Percentiles rank a stretch among this genome's conserved stretches.
Conservation (phyloP, 2,113 vertebrate genomes). For the Chitala chitala region DNA sequence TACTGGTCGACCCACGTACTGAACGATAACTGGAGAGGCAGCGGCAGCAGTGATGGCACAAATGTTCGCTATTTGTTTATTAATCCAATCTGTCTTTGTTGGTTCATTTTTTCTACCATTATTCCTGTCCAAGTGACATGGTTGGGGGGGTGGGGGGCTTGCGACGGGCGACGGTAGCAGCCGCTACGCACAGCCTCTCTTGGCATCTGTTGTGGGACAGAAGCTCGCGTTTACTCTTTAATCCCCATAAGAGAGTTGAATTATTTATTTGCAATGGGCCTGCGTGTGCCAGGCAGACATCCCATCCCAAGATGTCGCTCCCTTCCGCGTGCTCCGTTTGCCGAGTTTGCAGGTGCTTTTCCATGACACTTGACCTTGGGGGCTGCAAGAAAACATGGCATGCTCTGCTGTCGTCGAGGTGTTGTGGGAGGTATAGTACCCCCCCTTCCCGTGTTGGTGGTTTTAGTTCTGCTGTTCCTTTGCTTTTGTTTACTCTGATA, state of each 20-base stretch:
- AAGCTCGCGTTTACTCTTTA: constrained; percentile 38
- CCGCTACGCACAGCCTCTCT: constrained; percentile 11
- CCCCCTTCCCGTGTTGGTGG: too few relatives aligned
- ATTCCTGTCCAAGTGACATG: neutral
- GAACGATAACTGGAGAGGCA: neutral
- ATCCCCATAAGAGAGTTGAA: constrained; percentile 43
- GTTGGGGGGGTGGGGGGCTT: neutral
- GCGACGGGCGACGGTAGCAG: constrained; percentile 7
- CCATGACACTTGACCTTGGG: constrained; percentile 57
- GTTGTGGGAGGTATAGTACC: too few relatives aligned
- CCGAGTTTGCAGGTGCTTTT: constrained; percentile 50
- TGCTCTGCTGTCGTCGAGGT: constrained; percentile 49
- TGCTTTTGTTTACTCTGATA: constrained; percentile 12
- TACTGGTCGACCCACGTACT: neutral
- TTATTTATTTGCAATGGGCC: constrained; percentile 44
- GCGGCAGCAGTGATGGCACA: neutral
- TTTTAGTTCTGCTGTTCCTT: too few relatives aligned
- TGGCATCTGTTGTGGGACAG: constrained; percentile 36
- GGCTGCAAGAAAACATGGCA: constrained; percentile 54
- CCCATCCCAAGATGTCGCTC: constrained; percentile 27
- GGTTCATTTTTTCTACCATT: neutral
- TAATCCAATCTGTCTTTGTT: constrained; percentile 18
- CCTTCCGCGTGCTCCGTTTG: constrained; percentile 23
- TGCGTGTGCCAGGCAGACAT: constrained; percentile 35
- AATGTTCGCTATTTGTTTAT: constrained; percentile 23